Base-by-base conservation (phyloP, 2,797 vertebrate genomes). In the Peromyscus nudipes region DNA sequence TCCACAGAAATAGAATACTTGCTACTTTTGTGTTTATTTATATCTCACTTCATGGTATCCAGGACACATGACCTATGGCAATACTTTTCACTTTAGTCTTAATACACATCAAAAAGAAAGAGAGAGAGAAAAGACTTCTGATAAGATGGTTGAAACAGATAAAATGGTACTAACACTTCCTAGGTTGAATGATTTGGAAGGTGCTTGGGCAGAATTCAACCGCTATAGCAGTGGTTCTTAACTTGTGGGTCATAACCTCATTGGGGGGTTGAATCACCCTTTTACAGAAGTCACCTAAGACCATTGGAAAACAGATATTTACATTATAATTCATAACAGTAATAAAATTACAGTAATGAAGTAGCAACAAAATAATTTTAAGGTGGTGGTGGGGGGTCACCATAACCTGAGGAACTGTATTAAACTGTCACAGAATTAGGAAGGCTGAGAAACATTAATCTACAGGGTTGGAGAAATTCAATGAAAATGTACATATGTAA, bases 1-100 rank as follows among this genome's bases (percentile, higher is more conserved):
- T 96, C 57, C 88, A 86, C 34, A 12, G 57, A 96, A 97, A 92
- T 65, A 95, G 79, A 96, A 73, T 86, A 84, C 62, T 92, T 92
- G 79, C 34, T 87, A 80, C 86, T 91, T 96, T 89, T 92, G 23
- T 67, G 34, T 83, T 40, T 94, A 81, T 97, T 97, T 96, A 40
- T 83, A 95, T 84, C 77, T 65, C 57, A 37, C 49, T 93, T 93
- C 57, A 12, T 52, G 64, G 86, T 91, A 92, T 85, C 77, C 71
- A 95, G 90, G 92, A 92, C 43, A 52, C 29, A 82, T 46, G 81
- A 95, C 84, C 90, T 85, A 27, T 69, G 60, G 80, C 62, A 43
- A 85, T 91, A 64, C 31, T 88, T 94, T 92, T 55, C 71, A 65
- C 81, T 95, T 96, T 81, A 92, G 81, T 73, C 31, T n/a, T 92